Evolutionary conservation across 2,888 invertebrate genomes (phyloP).

Genomic region (Pantelozetes paolii): DNA sequence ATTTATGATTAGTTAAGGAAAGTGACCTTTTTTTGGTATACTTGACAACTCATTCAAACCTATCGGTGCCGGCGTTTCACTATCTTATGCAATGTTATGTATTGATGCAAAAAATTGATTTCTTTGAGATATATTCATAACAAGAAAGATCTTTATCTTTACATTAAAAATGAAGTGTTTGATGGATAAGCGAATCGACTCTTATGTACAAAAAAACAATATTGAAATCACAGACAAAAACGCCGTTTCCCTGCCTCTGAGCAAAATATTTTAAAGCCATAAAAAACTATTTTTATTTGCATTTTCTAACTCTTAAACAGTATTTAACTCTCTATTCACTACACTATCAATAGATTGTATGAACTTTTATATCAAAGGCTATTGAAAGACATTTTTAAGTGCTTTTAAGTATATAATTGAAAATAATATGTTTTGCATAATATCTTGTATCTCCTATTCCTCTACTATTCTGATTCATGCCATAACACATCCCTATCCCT

Average conservation of each 20-base stretch:
- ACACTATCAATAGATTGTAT: neutral
- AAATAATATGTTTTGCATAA: neutral
- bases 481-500: neutral
- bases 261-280: neutral
- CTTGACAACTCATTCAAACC: neutral
- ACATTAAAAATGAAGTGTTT: neutral
- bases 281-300: constrained; percentile 9
- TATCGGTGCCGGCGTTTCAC: too few species aligned
- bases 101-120: constrained; percentile 16
- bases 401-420: constrained; percentile 24
- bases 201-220: constrained; percentile 5
- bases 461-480: neutral
- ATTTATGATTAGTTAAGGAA: neutral
- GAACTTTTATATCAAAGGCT: neutral
- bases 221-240: neutral
- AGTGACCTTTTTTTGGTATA: neutral
- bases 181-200: constrained; percentile 23
- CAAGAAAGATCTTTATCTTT: constrained; percentile 19
- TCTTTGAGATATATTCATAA: neutral
- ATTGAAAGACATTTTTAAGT: neutral
- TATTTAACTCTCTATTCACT: constrained; percentile 18
- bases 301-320: constrained; percentile 9
- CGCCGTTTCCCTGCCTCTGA: constrained; percentile 8
- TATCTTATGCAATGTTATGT: constrained; percentile 2
- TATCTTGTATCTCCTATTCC: neutral